phyloP scores from a whole-genome alignment of 2,888 invertebrate genomes.

The Oegoconia quadripuncta region DNA sequence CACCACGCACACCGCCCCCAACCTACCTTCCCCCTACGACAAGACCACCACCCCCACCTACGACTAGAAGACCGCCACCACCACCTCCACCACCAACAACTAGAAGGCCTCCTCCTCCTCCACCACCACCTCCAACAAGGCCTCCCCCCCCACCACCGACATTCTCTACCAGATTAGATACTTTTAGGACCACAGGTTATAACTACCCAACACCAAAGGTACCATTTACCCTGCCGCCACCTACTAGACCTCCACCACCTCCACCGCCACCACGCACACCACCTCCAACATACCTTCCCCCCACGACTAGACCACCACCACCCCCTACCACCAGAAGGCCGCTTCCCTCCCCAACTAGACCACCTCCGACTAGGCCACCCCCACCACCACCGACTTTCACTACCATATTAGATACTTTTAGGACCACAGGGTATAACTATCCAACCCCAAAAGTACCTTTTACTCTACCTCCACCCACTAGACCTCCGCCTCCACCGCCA shows the following conservation, averaged over 20 bases:
- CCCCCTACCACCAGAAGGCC: conserved; percentile 12
- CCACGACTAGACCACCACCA: conserved; percentile 9
- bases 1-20: conserved; percentile 13
- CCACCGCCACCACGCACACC: conserved; percentile 6
- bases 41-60: conserved; percentile 14
- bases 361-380: conserved; percentile 22
- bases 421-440: conserved; percentile 49
- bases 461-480: conserved; percentile 33
- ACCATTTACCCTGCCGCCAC: conserved; percentile 40
- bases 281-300: conserved; percentile 12
- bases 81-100: conserved; percentile 19
- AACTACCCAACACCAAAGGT: conserved; percentile 43
- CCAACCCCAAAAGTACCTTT: conserved; percentile 44
- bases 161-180: conserved; percentile 23
- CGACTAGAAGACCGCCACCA: conserved; percentile 20
- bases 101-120: neutral
- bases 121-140: conserved; percentile 20
- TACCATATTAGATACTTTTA: conserved; percentile 24
- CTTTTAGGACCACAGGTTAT: conserved; percentile 44
- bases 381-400: conserved; percentile 16
- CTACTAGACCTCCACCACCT: conserved; percentile 20
- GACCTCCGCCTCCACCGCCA: conserved; percentile 10
- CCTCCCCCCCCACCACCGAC: conserved; percentile 15
- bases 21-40: conserved; percentile 16
- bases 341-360: conserved; percentile 11